A percentile compares a stretch with the other conserved stretches of the same genome.
Evolutionary conservation across 2,113 vertebrate species (phyloP).

Genomic region (Lophochroa leadbeateri): DNA sequence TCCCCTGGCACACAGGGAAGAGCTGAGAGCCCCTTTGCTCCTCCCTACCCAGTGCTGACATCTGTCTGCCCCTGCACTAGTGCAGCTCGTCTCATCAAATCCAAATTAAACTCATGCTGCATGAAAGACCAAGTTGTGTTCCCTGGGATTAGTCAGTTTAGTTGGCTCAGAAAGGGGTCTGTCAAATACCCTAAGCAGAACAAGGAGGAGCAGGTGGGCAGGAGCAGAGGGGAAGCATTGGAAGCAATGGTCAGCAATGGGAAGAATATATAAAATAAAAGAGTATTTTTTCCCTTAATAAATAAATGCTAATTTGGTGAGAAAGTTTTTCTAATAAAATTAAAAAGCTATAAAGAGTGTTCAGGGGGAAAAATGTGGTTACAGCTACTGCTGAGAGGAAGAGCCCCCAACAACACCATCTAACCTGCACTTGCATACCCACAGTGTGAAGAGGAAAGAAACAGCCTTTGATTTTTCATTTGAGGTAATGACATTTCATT

Average conservation of each 20-base stretch:
- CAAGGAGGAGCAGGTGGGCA: neutral
- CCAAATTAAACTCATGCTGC: neutral
- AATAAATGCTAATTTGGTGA: neutral
- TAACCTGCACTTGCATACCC: too few species aligned
- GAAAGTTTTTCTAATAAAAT: neutral
- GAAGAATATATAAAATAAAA: neutral
- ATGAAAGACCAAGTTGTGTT: neutral
- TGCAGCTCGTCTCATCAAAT: neutral
- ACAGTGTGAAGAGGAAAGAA: neutral
- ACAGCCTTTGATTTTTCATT: neutral
- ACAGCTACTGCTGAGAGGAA: neutral
- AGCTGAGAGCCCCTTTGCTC: neutral
- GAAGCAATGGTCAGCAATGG: neutral
- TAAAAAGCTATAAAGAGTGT: neutral
- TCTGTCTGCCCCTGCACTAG: neutral
- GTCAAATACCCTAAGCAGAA: neutral
- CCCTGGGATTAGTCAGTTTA: neutral
- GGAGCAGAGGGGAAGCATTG: neutral
- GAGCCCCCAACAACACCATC: neutral
- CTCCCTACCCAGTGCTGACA: neutral
- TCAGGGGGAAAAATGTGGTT: neutral
- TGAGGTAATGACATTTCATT: neutral
- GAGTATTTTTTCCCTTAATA: neutral
- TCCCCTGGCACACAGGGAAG: neutral
- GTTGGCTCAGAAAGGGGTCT: neutral